phyloP scores from a whole-genome alignment of 2,888 invertebrate genomes.

The Lepidocyrtinus sp. region DNA sequence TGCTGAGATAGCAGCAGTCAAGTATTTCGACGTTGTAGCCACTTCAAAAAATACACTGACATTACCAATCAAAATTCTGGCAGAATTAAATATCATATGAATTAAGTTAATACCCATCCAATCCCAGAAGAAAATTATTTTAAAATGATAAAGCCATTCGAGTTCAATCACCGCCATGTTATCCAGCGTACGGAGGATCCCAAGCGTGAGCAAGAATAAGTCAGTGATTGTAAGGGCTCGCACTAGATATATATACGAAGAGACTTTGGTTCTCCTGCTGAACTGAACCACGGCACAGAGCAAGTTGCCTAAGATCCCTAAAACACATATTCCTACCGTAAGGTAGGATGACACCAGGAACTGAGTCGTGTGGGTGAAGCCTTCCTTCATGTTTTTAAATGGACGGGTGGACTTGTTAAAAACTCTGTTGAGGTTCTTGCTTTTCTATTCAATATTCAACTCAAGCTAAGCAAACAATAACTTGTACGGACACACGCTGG shows the following conservation, averaged over 20 bases:
- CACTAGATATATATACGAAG: constrained; percentile 23
- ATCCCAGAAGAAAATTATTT: constrained; percentile 53
- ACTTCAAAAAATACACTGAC: constrained; percentile 17
- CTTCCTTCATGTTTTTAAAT: neutral
- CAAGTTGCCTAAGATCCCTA: constrained; percentile 27
- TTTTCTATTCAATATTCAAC: too few relatives aligned
- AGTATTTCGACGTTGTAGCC: constrained; percentile 50
- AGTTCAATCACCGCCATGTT: constrained; percentile 22
- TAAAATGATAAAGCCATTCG: neutral
- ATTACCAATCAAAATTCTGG: neutral
- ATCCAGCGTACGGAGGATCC: constrained; percentile 16
- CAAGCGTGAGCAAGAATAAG: constrained; percentile 13
- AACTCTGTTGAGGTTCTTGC: too few relatives aligned
- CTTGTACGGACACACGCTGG: too few relatives aligned
- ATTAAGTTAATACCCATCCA: constrained; percentile 56
- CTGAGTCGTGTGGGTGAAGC: neutral
- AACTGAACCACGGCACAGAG: constrained; percentile 21
- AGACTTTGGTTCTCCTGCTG: neutral
- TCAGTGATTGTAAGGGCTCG: constrained; percentile 28
- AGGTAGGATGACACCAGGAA: constrained; percentile 19
- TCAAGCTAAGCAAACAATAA: too few relatives aligned
- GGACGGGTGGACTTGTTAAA: too few relatives aligned
- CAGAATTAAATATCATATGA: neutral
- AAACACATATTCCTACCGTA: constrained; percentile 22
- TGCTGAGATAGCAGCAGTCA: constrained; percentile 55